Percentiles rank a stretch among this genome's conserved stretches.
Conservation (phyloP, 1,140 invertebrate species). For the Ylistrum balloti region DNA sequence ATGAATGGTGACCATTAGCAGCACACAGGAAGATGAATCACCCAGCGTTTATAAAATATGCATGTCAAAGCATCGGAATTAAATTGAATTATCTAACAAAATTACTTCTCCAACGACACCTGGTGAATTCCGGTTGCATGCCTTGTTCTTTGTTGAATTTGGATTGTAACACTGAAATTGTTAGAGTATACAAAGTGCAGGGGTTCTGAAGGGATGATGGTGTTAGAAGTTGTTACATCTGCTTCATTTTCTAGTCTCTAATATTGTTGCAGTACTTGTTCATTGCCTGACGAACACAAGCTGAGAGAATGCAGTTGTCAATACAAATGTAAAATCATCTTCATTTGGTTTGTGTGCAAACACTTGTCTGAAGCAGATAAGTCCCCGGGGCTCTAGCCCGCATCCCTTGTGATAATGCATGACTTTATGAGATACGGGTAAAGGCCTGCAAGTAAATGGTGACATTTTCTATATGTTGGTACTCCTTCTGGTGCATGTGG, state of each 20-base stretch:
- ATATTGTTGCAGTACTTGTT: not conserved
- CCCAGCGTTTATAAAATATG: not conserved
- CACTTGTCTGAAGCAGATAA: slow-evolving; percentile 32
- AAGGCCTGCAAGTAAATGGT: not conserved
- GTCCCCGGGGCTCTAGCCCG: not conserved
- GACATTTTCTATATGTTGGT: not conserved
- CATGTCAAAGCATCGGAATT: not conserved
- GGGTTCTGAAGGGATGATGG: not conserved
- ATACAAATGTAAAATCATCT: not conserved
- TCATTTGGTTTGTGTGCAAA: slow-evolving; percentile 7
- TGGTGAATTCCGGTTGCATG: not conserved
- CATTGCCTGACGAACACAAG: not conserved
- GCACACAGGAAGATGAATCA: not conserved
- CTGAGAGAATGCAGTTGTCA: not conserved
- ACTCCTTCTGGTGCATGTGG: not conserved
- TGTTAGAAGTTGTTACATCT: slow-evolving; percentile 4
- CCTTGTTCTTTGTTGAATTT: not conserved
- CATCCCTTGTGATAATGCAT: not conserved
- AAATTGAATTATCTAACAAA: slow-evolving; percentile 29
- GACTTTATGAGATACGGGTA: not conserved
- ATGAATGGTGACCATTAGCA: not conserved
- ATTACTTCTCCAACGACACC: not conserved
- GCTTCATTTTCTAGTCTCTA: not conserved
- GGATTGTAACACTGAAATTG: not conserved
- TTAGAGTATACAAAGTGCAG: slow-evolving; percentile 1